Base-by-base conservation (phyloP, 1,140 invertebrate genomes). In the Scaptomyza montana region DNA sequence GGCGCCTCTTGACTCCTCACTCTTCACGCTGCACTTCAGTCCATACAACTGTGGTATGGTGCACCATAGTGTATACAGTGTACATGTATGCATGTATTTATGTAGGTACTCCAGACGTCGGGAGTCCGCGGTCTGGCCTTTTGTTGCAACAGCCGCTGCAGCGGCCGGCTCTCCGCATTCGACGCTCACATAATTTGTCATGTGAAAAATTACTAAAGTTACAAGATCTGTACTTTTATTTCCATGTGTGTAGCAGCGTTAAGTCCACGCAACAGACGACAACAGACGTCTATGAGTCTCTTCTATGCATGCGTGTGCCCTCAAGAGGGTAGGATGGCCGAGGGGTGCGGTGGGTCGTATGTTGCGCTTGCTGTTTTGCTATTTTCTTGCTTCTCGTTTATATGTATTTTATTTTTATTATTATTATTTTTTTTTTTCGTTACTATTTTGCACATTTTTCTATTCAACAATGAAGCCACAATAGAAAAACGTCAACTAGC, bases 151-250 rank as follows among this genome's bases (percentile, higher is more conserved):
- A 16, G 16, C 16, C 16, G 16, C 9, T 36, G 33, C 7, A 8
- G 33, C 7, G 59, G 74, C 70, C 70, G 50, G 65, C 70, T 45
- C 78, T 71, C 7, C 33, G 69, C 63, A 69, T 74, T 69, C 69
- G 69, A 68, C 82, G 86, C 84, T 89, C 84, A 89, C 78, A 90
- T 90, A 90, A 90, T 90, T 90, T 90, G 89, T 90, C 89, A 90
- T 90, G 89, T 90, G 89, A 90, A 89, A 90, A 90, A 90, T 90
- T 90, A 90, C 89, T 90, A 85, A 90, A 90, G 87, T 90, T 90
- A 87, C 84, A 87, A 87, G 84, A 89, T 87, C 82, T 87, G 82
- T 84, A 87, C 82, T 89, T 87, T 87, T 87, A 87, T 87, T 89
- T 87, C 84, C 79, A 89, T 82, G 79, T 84, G 46, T 63, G 33